A percentile compares a stretch with the other conserved stretches of the same genome.
Conservation (phyloP, 2,113 vertebrate genomes). For the Romanogobio albipinnatus region DNA sequence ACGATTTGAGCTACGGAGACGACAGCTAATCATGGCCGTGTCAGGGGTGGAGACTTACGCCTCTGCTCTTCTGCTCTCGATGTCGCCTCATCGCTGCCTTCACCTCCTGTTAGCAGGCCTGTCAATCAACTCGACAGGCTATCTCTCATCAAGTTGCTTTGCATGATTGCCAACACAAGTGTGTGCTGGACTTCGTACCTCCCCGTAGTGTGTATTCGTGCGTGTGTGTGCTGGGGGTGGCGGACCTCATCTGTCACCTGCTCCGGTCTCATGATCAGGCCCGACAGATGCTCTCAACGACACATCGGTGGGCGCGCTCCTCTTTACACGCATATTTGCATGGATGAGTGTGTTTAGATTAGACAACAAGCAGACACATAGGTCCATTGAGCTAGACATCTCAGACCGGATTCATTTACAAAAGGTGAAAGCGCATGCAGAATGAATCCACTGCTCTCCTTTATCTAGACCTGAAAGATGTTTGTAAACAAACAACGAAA, state of each 20-base stretch:
- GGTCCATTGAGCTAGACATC: conserved; percentile 7
- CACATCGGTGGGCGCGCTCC: conserved; percentile 58
- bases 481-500: not conserved
- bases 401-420: not conserved
- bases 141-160: conserved; percentile 73
- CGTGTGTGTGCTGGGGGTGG: conserved; percentile 36
- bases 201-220: conserved; percentile 53
- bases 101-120: conserved; percentile 68
- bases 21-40: conserved; percentile 41
- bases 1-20: conserved; percentile 19
- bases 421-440: conserved; percentile 14
- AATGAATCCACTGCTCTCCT: not conserved
- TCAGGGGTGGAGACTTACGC: conserved; percentile 53
- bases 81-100: conserved; percentile 56
- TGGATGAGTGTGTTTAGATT: conserved; percentile 20
- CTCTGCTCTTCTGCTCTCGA: conserved; percentile 39
- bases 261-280: conserved; percentile 61
- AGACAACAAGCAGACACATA: not conserved
- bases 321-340: conserved; percentile 11
- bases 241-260: conserved; percentile 71
- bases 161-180: conserved; percentile 72
- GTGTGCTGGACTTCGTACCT: conserved; percentile 70
- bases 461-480: conserved; percentile 2
- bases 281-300: conserved; percentile 67
- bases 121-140: conserved; percentile 74